phyloP scores from a whole-genome alignment of 2,113 vertebrate genomes.

The Erythrocercus mccallii region DNA sequence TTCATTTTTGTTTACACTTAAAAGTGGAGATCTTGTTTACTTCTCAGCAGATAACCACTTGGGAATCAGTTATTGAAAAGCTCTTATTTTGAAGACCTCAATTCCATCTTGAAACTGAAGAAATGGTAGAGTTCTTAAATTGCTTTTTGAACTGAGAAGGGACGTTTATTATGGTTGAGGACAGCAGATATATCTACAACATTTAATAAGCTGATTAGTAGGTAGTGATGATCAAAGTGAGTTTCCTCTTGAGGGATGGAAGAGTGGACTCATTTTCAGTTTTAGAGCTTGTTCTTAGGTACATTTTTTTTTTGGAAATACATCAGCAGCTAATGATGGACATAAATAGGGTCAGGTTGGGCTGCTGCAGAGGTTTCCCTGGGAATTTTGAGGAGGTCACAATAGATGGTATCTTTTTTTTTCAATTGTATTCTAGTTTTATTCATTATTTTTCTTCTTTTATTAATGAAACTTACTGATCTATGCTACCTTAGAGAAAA shows the following conservation, averaged over 20 bases:
- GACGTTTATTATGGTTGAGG: not conserved
- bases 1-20: not conserved
- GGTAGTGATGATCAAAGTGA: not conserved
- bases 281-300: not conserved
- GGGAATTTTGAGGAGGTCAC: not conserved
- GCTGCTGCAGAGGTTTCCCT: not conserved
- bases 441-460: not conserved
- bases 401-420: rapidly evolving
- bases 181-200: not conserved
- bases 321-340: not conserved
- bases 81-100: not conserved
- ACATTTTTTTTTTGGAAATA: not conserved
- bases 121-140: not conserved
- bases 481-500: not conserved
- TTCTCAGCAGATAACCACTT: not conserved
- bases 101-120: not conserved
- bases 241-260: not conserved
- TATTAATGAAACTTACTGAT: not conserved
- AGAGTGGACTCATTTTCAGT: not conserved
- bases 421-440: not conserved
- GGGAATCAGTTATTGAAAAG: not conserved
- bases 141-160: not conserved
- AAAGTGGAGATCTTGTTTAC: not conserved
- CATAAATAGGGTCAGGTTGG: not conserved
- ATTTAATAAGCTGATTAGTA: not conserved